These are phyloP conservation scores for Camptogramma bilineatum DNA, from an alignment of 2,888 invertebrate species.

Conservation along the genomic window DNA sequence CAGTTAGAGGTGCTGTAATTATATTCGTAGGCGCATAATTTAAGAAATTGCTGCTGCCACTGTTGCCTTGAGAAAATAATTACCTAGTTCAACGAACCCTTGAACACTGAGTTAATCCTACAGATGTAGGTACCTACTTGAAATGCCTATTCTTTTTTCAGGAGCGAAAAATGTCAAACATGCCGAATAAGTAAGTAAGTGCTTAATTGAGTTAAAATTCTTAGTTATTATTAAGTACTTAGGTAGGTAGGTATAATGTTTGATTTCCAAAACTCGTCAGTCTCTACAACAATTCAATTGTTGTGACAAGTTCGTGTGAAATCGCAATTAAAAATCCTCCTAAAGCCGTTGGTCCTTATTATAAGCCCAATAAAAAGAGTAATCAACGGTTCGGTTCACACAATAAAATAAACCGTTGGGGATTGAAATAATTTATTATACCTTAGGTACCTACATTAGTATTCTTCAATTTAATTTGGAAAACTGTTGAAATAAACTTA, in stretches of 20 bases:
- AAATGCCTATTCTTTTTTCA: no score
- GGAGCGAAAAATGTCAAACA: no score
- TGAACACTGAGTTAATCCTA: background rate
- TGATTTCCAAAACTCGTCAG: background rate
- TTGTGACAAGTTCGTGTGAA: constrained; percentile 27
- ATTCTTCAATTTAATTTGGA: background rate
- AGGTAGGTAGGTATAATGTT: no score
- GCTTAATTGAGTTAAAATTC: no score
- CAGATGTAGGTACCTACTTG: background rate
- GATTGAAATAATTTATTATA: constrained; percentile 12
- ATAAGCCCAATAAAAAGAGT: constrained; percentile 27
- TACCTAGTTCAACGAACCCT: background rate
- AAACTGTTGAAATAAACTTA: constrained; percentile 49
- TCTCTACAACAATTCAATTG: constrained; percentile 11
- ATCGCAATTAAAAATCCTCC: constrained; percentile 23
- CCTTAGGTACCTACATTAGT: background rate
- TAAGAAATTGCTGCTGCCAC: background rate
- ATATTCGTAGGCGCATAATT: constrained; percentile 14
- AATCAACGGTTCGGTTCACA: constrained; percentile 22
- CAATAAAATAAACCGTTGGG: constrained; percentile 26
- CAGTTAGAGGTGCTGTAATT: constrained; percentile 20
- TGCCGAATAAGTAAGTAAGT: no score
- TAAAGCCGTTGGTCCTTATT: constrained; percentile 27
- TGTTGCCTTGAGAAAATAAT: background rate
- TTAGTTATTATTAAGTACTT: no score